Evolutionary conservation across 2,797 vertebrate species (phyloP), one percentile per base, ranked within the genome.

Genomic region (Enteromius viviparus): DNA sequence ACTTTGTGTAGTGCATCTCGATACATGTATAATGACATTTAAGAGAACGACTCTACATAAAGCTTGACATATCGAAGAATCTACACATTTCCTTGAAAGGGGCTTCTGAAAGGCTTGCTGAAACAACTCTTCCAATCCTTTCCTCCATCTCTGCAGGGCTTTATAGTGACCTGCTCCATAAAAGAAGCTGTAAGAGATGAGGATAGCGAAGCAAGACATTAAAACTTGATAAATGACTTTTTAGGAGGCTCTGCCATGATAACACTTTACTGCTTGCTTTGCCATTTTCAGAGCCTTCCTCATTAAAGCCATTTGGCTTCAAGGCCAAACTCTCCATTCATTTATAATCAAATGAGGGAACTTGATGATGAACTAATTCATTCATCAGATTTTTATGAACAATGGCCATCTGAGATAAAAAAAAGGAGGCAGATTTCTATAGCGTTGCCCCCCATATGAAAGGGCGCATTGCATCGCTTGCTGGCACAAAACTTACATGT

Each of bases 341-440:
- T 74, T 85, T 69, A 71, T 70, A 82, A 84, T 85, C 84, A 87
- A 84, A 85, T 64, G 40, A 80, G 66, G 82, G 78, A 87, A 85
- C 64, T 65, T 49, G 51, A 74, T 42, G 45, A 69, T 78, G 82
- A 83, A 76, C 80, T 65, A 81, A 78, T 72, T 82, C 81, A 71
- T 74, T 85, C 84, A 82, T 82, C 66, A 76, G 53, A 71, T 80
- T 83, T 37, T 70, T 72, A 76, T 76, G 82, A 87, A 87, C 66
- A 83, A 85, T 83, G 71, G 71, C 51, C 80, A 80, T 84, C 64
- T 80, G 45, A 82, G 51, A 80, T 34, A 8, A 65, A 76, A 79
- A 32, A 84, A 55, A 81, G 8, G 47, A 21, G 23, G 53, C 19
- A 58, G 66, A 66, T 85, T 83, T 85, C 76, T 85, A 47, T 55